Conservation (phyloP, 1,140 invertebrate species). For the Apis cerana region DNA sequence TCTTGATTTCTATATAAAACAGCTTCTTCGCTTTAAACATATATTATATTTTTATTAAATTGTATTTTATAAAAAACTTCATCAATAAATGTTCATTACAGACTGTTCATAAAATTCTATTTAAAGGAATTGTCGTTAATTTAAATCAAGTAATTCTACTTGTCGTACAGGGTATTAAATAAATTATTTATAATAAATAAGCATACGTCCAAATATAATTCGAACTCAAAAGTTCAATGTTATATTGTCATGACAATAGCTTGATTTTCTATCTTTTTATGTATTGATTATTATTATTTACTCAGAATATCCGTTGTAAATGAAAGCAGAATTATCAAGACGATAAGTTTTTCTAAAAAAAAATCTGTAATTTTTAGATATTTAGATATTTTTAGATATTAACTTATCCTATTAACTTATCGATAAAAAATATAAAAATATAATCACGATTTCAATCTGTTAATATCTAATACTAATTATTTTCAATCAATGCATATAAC, state of each 20-base stretch:
- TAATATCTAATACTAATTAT: too few species aligned
- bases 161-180: conserved; percentile 41
- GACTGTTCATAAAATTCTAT: background rate
- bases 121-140: conserved; percentile 17
- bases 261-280: background rate
- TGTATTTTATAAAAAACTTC: background rate
- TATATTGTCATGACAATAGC: background rate
- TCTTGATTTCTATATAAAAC: too few species aligned
- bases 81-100: background rate
- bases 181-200: conserved; percentile 21
- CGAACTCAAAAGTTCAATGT: conserved; percentile 16
- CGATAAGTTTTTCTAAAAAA: too few species aligned
- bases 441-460: too few species aligned
- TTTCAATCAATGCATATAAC: too few species aligned
- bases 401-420: too few species aligned
- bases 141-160: background rate
- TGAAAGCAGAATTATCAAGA: background rate
- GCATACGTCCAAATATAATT: background rate
- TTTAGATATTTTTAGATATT: too few species aligned
- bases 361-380: too few species aligned
- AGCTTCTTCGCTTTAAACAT: too few species aligned
- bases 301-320: background rate
- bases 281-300: background rate
- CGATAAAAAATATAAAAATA: too few species aligned
- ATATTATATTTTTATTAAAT: background rate